A percentile compares a stretch with the other conserved stretches of the same genome.
Evolutionary conservation across 2,888 invertebrate species (phyloP).

Genomic region (Ceraclea dissimilis): DNA sequence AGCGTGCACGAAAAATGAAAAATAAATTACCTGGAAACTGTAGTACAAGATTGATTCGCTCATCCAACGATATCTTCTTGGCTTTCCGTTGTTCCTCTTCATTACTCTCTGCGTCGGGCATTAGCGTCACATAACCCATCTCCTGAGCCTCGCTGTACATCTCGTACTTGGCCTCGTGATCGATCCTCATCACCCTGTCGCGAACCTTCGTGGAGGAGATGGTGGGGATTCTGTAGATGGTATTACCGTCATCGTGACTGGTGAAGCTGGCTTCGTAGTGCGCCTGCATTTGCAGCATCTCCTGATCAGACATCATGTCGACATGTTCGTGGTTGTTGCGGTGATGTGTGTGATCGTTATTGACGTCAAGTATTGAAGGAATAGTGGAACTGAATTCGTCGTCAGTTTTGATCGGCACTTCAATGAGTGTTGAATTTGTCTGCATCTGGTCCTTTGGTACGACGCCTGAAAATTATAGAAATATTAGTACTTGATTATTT

Average conservation of each 20-base stretch:
- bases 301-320: not conserved
- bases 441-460: slow-evolving; percentile 6
- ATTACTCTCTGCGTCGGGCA: not conserved
- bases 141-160: slow-evolving; percentile 43
- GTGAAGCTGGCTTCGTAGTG: not conserved
- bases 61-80: slow-evolving; percentile 33
- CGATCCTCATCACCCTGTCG: slow-evolving; percentile 1
- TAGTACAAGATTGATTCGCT: slow-evolving; percentile 36
- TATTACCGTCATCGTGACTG: slow-evolving; percentile 20
- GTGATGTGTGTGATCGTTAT: not conserved
- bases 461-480: slow-evolving; percentile 7
- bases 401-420: slow-evolving; percentile 18
- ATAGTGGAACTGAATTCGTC: slow-evolving; percentile 10
- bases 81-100: slow-evolving; percentile 9
- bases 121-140: slow-evolving; percentile 42
- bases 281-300: not conserved
- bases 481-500: too few relatives aligned
- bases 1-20: too few relatives aligned
- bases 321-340: not conserved
- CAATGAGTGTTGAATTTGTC: slow-evolving; percentile 17
- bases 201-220: slow-evolving; percentile 30
- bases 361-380: not conserved
- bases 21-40: slow-evolving; percentile 32
- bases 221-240: slow-evolving; percentile 39
- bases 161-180: slow-evolving; percentile 28